Conservation (phyloP, 2,888 invertebrate species). For the Vanessa cardui region DNA sequence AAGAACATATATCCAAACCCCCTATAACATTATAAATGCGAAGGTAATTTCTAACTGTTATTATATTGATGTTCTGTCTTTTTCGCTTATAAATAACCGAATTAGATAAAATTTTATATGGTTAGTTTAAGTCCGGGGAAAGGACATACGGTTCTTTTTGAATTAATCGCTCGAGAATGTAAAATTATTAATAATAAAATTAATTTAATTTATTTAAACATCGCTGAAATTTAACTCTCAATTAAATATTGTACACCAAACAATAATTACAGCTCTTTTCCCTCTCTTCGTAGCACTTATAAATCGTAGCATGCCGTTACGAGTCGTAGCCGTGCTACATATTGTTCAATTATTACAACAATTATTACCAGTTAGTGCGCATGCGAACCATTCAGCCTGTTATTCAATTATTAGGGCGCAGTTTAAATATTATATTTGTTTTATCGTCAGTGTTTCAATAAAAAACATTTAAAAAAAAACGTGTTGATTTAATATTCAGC, state of each 20-base stretch:
- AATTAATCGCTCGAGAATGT: no score
- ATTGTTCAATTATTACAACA: background rate
- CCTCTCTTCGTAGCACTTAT: background rate
- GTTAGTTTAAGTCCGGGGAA: no score
- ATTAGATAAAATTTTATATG: no score
- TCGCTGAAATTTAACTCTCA: background rate
- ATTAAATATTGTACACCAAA: background rate
- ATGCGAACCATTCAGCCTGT: background rate
- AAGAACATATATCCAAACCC: no score
- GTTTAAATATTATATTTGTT: slow-evolving; percentile 4
- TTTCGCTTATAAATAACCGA: no score
- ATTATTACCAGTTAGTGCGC: background rate
- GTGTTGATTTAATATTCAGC: background rate
- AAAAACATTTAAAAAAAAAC: background rate
- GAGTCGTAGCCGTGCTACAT: background rate
- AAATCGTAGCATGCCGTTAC: slow-evolving; percentile 6
- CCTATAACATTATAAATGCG: no score
- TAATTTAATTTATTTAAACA: background rate
- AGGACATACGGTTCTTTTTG: no score
- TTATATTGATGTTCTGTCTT: no score
- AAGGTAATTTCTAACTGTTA: no score
- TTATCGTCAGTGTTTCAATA: background rate
- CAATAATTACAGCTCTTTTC: background rate
- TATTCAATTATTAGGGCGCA: background rate
- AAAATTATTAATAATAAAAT: background rate